Percentiles rank a stretch among this genome's conserved stretches.
These are phyloP conservation scores for Saturnia japonica DNA, from an alignment of 2,888 invertebrate genomes.

Conservation along the genomic window DNA sequence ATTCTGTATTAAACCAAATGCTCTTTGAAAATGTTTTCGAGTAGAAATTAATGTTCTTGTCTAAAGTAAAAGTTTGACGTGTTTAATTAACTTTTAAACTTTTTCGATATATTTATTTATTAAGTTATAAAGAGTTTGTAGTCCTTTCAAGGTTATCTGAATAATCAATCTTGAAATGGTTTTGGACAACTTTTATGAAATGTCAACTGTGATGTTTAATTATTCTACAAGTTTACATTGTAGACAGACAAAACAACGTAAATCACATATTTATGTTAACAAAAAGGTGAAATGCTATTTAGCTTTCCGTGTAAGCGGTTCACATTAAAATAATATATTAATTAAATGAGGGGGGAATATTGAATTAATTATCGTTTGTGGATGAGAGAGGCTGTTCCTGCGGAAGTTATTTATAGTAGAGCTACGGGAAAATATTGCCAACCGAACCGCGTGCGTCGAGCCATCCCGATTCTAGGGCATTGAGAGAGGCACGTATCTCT, in stretches of 20 bases:
- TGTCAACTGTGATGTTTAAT: background rate
- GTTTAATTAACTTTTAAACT: conserved; percentile 11
- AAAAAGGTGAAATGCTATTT: conserved; percentile 24
- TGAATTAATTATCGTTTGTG: conserved; percentile 54
- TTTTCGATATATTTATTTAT: background rate
- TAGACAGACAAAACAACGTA: background rate
- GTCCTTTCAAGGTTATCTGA: conserved; percentile 10
- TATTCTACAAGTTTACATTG: background rate
- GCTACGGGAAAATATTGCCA: conserved; percentile 48
- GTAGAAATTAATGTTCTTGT: conserved; percentile 13
- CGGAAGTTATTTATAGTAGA: conserved; percentile 47
- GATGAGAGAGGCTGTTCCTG: conserved; percentile 39
- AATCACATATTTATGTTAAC: conserved; percentile 11
- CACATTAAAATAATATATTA: conserved; percentile 50
- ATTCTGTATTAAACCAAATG: conserved; percentile 23
- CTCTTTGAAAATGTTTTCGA: conserved; percentile 18
- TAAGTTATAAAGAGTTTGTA: conserved; percentile 2
- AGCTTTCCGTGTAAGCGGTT: conserved; percentile 29
- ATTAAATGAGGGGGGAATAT: conserved; percentile 51
- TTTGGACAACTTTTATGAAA: background rate
- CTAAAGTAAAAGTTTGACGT: background rate
- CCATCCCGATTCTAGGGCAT: too few relatives aligned
- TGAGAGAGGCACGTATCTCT: too few relatives aligned
- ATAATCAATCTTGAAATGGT: background rate
- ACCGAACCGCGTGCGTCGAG: background rate